Base-by-base conservation (phyloP, 1,140 invertebrate genomes). In the Copidosoma floridanum region DNA sequence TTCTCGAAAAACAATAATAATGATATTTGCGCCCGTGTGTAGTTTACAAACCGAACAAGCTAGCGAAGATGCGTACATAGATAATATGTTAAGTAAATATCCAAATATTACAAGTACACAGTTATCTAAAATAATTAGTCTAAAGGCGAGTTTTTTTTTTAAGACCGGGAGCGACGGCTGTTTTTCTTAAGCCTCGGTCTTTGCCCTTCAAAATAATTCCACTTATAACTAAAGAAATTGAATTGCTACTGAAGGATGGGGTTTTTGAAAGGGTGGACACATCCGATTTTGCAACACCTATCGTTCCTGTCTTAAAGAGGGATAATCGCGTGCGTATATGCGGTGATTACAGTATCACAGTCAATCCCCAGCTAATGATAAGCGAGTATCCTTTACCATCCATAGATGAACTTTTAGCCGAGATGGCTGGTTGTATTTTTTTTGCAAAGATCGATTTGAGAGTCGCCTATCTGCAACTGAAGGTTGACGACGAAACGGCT, bases 311-410 rank as follows among this genome's bases (percentile, higher is more conserved):
- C 0, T 29, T 54, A 27, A 43, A 54, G 23, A 54, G 43, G 18
- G 14, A 54, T 65, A 3, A 52, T 43, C 24, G 10, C 2, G 23
- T 54, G 2, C 52, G 38, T 37, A 24, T 54, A 2, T 43, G 52
- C 52, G 52, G 38, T n/a, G 38, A 54, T 54, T 54, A 41, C 26
- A 43, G 38, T 29, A 18, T 54, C 2, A 26, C 38, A 8, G 16
- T 43, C 2, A 54, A 54, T 26, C 26, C 37, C 2, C 37, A 41
- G 0, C n/a, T 54, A 1, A 43, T 41, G 2, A 26, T 26, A 5
- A 14, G 29, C 10, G 52, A 54, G 10, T 26, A 16, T 4, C 1
- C 1, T 26, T 20, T 54, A 38, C 52, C 52, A 1, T 41, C 38
- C 0, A 43, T 38, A 2, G 38, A 54, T 14, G 24, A 54, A 54